A percentile compares a stretch with the other conserved stretches of the same genome.
Conservation (phyloP, 2,888 invertebrate species). For the Nemotelus nigrinus region DNA sequence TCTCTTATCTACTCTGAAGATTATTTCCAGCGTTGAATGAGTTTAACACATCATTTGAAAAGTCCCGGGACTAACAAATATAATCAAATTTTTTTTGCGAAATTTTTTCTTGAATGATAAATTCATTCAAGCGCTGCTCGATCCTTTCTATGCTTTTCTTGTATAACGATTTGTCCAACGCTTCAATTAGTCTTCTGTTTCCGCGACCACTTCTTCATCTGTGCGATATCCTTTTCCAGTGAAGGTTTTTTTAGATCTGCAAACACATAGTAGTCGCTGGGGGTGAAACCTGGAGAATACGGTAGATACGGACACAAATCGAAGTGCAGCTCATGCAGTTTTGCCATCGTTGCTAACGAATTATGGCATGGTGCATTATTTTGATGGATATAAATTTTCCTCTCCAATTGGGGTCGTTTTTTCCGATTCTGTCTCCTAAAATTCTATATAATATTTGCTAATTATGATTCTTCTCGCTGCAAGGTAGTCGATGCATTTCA, state of each 20-base stretch:
- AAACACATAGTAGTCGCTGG: neutral
- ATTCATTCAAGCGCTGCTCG: neutral
- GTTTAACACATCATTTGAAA: too few relatives aligned
- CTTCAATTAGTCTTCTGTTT: neutral
- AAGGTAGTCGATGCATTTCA: neutral
- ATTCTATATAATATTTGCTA: slow-evolving; percentile 6
- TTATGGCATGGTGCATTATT: neutral
- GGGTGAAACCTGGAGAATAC: neutral
- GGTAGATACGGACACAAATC: neutral
- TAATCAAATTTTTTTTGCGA: neutral
- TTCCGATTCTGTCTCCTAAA: neutral
- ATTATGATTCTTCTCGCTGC: neutral
- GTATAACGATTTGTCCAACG: neutral
- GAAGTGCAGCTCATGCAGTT: too few relatives aligned
- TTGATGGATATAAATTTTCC: neutral
- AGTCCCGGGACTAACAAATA: neutral
- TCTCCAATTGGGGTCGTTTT: neutral
- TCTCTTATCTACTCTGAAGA: too few relatives aligned
- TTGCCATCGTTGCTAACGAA: neutral
- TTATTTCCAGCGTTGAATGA: too few relatives aligned
- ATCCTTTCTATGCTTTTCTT: neutral
- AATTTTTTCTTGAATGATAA: neutral
- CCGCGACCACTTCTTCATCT: neutral
- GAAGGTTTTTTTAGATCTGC: neutral
- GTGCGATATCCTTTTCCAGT: neutral